Percentiles rank a stretch among this genome's conserved stretches.
phyloP scores from a whole-genome alignment of 2,113 vertebrate genomes.

The Peromyscus maniculatus region DNA sequence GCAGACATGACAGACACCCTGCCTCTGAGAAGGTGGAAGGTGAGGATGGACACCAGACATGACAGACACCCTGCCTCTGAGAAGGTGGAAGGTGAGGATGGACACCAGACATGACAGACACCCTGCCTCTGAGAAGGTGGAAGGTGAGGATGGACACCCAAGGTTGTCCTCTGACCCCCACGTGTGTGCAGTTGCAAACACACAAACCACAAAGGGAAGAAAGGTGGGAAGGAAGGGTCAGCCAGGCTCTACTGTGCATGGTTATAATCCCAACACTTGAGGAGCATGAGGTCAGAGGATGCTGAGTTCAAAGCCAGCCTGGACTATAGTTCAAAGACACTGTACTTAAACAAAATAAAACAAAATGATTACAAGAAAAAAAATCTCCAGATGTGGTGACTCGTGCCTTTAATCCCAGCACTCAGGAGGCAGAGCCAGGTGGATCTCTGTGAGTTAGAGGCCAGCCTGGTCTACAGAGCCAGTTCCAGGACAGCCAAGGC shows the following conservation, averaged over 20 bases:
- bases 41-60: too few relatives aligned
- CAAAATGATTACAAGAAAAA: background rate
- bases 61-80: too few relatives aligned
- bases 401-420: background rate
- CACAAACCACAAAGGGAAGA: background rate
- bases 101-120: too few relatives aligned
- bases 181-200: background rate
- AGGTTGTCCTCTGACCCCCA: background rate
- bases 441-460: background rate
- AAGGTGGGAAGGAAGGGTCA: background rate
- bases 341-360: background rate
- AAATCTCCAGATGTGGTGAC: background rate
- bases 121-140: too few relatives aligned
- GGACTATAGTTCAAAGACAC: background rate
- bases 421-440: background rate
- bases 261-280: background rate
- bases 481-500: background rate
- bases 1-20: background rate
- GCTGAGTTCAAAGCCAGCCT: background rate
- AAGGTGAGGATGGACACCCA: background rate
- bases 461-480: background rate
- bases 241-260: too few relatives aligned
- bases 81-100: too few relatives aligned
- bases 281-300: background rate
- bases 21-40: too few relatives aligned